Conservation (phyloP, 2,888 invertebrate genomes). For the Leptopilina myrica region DNA sequence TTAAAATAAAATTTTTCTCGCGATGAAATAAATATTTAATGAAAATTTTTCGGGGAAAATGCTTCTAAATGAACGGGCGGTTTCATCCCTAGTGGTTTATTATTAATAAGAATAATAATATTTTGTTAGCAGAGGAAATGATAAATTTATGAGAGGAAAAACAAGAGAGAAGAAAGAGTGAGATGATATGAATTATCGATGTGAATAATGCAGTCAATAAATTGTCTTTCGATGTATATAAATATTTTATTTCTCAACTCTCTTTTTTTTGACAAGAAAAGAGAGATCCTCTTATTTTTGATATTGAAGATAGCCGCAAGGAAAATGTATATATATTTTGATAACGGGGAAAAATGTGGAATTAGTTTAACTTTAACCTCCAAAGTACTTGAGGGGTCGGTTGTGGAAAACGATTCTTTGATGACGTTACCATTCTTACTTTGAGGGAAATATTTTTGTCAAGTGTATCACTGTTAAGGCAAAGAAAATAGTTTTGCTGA, state of each 20-base stretch:
- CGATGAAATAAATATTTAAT: no score
- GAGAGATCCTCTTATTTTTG: neutral
- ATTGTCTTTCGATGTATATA: neutral
- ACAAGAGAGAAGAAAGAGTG: neutral
- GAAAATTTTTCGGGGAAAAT: no score
- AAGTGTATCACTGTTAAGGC: conserved; percentile 40
- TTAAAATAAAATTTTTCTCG: no score
- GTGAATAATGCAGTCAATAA: neutral
- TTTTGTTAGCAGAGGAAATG: neutral
- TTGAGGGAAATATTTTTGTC: conserved; percentile 50
- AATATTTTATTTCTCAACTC: conserved; percentile 7
- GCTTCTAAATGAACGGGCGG: no score
- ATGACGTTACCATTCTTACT: neutral
- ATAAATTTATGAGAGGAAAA: neutral
- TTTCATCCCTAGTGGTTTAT: no score
- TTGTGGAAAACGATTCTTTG: neutral
- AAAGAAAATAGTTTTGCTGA: conserved; percentile 31
- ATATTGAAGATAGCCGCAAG: neutral
- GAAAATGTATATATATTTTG: neutral
- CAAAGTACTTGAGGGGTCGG: no score
- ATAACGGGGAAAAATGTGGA: conserved; percentile 4
- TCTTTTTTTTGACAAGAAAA: neutral
- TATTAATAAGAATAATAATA: neutral
- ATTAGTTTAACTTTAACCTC: no score
- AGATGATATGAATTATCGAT: neutral